Evolutionary conservation across 2,888 invertebrate genomes (phyloP).

Genomic region (Aphrophora alni): DNA sequence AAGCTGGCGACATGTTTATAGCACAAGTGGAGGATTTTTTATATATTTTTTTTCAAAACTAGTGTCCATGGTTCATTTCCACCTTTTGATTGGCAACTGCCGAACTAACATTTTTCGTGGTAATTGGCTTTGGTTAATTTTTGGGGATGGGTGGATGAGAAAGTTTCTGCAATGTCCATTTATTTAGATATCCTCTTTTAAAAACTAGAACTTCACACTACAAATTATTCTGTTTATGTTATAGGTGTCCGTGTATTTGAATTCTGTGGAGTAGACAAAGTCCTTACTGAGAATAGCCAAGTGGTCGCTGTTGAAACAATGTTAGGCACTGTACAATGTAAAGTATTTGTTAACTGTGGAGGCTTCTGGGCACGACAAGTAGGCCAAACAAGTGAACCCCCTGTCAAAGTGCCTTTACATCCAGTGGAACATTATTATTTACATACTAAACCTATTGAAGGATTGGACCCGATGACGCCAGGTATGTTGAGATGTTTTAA

Average conservation of each 20-base stretch:
- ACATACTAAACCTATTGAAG: constrained; percentile 81
- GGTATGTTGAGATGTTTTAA: constrained; percentile 63
- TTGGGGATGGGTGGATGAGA: no score
- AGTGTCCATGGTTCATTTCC: no score
- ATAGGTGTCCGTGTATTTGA: constrained; percentile 80
- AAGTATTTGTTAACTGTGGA: constrained; percentile 93
- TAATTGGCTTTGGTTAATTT: no score
- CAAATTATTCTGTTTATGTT: no score
- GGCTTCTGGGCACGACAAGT: constrained; percentile 95
- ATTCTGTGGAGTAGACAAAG: constrained; percentile 74
- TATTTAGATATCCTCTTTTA: no score
- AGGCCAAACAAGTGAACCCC: constrained; percentile 83
- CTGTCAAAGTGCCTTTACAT: constrained; percentile 85
- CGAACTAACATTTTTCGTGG: no score
- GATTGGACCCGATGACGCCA: constrained; percentile 81
- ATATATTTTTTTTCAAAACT: no score
- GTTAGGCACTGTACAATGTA: constrained; percentile 78
- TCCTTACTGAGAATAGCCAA: constrained; percentile 69
- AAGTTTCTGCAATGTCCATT: no score
- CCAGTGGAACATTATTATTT: constrained; percentile 94
- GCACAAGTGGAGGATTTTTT: no score
- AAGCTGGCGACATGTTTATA: no score
- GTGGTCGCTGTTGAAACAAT: constrained; percentile 80
- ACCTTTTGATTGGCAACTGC: no score
- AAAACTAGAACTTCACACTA: no score